Conservation (phyloP, 2,113 vertebrate genomes). For the Cryptomyrus ogoouensis region DNA sequence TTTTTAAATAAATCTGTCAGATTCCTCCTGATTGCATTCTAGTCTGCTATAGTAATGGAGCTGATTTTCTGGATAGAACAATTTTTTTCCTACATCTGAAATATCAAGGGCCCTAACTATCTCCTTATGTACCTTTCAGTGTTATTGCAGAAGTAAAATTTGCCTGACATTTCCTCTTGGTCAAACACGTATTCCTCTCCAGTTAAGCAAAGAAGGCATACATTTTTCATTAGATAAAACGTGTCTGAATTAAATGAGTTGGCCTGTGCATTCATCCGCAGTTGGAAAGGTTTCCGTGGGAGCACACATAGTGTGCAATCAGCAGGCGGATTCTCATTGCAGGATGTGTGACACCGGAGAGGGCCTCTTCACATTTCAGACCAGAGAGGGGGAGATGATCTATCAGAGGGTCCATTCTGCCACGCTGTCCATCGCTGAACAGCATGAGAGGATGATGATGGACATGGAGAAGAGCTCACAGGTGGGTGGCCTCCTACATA, state of each 20-base stretch:
- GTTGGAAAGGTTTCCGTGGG: not conserved
- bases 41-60: not conserved
- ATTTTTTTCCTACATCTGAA: not conserved
- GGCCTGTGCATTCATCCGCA: not conserved
- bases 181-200: not conserved
- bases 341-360: slow-evolving; percentile 99
- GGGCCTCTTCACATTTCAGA: slow-evolving; percentile 98
- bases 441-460: slow-evolving; percentile 93
- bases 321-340: slow-evolving; percentile 29
- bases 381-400: slow-evolving; percentile 97
- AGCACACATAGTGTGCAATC: not conserved
- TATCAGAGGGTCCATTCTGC: slow-evolving; percentile 98
- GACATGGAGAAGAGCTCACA: slow-evolving; percentile 97
- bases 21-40: not conserved
- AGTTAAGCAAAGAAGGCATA: not conserved
- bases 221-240: not conserved
- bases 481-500: slow-evolving; percentile 58
- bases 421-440: slow-evolving; percentile 93
- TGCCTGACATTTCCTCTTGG: not conserved
- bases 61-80: slow-evolving; percentile 8
- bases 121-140: not conserved
- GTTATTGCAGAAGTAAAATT: not conserved
- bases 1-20: slow-evolving; percentile 8
- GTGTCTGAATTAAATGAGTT: not conserved
- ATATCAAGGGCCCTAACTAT: not conserved